phyloP scores from a whole-genome alignment of 2,888 invertebrate genomes.

The Zygaena filipendulae region DNA sequence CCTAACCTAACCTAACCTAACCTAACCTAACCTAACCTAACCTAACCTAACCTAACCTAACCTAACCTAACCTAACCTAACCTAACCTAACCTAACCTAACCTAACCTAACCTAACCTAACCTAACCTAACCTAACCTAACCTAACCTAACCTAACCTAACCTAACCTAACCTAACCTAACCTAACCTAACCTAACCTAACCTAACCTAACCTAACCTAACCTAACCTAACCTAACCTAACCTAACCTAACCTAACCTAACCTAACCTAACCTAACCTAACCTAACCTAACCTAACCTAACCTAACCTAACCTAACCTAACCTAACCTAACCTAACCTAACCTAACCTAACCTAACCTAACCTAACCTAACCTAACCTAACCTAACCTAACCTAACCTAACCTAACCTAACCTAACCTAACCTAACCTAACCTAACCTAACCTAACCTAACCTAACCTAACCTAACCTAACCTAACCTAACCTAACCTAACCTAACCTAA shows the following conservation, averaged over 20 bases:
- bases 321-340: constrained; percentile 3
- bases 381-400: constrained; percentile 12
- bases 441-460: constrained; percentile 12
- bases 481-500: constrained; percentile 12
- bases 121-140: constrained; percentile 7
- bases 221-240: constrained; percentile 13
- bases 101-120: constrained; percentile 14
- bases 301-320: constrained; percentile 5
- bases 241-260: constrained; percentile 12
- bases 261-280: constrained; percentile 7
- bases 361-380: constrained; percentile 10
- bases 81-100: constrained; percentile 9
- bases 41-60: constrained; percentile 13
- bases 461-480: constrained; percentile 12
- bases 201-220: constrained; percentile 7
- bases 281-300: constrained; percentile 6
- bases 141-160: constrained; percentile 7
- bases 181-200: constrained; percentile 9
- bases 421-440: constrained; percentile 10
- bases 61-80: constrained; percentile 6
- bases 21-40: constrained; percentile 11
- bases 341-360: constrained; percentile 11
- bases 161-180: constrained; percentile 14
- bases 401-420: constrained; percentile 9
- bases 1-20: constrained; percentile 6